phyloP scores from a whole-genome alignment of 2,113 vertebrate species.

The Nymphicus hollandicus region DNA sequence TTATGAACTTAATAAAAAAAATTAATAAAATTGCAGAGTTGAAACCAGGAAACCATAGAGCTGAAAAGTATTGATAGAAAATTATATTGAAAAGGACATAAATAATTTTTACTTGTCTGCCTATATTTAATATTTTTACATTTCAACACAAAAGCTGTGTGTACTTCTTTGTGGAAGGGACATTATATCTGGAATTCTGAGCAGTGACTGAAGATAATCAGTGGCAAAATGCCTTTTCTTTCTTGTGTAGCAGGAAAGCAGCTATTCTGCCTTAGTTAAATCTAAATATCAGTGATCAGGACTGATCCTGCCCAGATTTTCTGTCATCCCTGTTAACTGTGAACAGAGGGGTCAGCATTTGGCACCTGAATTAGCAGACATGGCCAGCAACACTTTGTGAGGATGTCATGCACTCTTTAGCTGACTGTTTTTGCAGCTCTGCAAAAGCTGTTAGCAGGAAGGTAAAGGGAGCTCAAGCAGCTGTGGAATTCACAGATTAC shows the following conservation, averaged over 20 bases:
- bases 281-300: conserved; percentile 10
- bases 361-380: not conserved
- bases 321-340: not conserved
- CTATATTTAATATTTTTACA: conserved; percentile 49
- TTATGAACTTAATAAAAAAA: conserved; percentile 34
- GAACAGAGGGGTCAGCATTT: not conserved
- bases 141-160: conserved; percentile 17
- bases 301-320: not conserved
- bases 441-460: not conserved
- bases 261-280: not conserved
- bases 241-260: not conserved
- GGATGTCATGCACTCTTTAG: not conserved
- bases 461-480: not conserved
- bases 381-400: not conserved
- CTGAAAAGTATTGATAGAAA: conserved; percentile 20
- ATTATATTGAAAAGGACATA: conserved; percentile 52
- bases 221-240: not conserved
- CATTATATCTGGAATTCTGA: not conserved
- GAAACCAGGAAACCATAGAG: conserved; percentile 44
- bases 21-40: not conserved
- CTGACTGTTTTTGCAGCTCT: not conserved
- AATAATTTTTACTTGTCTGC: conserved; percentile 42
- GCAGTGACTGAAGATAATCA: not conserved
- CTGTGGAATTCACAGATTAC: not conserved
- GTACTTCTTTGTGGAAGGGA: not conserved